Conservation (phyloP, 2,888 invertebrate genomes). For the Camptogramma bilineatum region DNA sequence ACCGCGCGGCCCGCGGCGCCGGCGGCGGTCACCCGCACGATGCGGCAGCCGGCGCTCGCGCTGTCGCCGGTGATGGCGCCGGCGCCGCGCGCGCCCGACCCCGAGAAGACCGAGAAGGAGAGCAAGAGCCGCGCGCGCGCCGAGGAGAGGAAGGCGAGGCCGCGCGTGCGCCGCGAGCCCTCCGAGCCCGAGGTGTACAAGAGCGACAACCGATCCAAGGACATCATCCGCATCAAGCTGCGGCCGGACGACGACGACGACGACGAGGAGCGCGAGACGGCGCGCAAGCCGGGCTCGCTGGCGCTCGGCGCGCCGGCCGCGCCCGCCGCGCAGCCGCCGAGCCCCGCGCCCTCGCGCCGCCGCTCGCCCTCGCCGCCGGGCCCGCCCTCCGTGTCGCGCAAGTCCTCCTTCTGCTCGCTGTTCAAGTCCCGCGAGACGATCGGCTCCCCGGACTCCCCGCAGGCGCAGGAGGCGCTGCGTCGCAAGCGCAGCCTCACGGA, state of each 20-base stretch:
- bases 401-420: conserved; percentile 92
- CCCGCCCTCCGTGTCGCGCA: conserved; percentile 87
- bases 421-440: conserved; percentile 90
- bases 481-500: conserved; percentile 76
- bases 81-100: conserved; percentile 18
- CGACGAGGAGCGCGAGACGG: conserved; percentile 62
- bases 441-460: conserved; percentile 87
- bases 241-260: conserved; percentile 91
- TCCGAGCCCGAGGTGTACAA: conserved; percentile 72
- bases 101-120: conserved; percentile 67
- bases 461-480: conserved; percentile 77
- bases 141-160: conserved; percentile 65
- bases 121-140: conserved; percentile 61
- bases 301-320: conserved; percentile 67
- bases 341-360: conserved; percentile 44
- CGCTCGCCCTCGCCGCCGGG: conserved; percentile 89
- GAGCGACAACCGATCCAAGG: conserved; percentile 65
- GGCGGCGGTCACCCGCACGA: conserved; percentile 17
- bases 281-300: conserved; percentile 86
- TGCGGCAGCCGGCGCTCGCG: conserved; percentile 41
- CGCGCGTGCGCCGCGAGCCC: conserved; percentile 63
- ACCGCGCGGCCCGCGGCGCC: conserved; percentile 37
- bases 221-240: conserved; percentile 87
- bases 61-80: conserved; percentile 30
- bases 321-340: conserved; percentile 45